phyloP scores from a whole-genome alignment of 2,113 vertebrate genomes.

The Pangasianodon hypophthalmus region DNA sequence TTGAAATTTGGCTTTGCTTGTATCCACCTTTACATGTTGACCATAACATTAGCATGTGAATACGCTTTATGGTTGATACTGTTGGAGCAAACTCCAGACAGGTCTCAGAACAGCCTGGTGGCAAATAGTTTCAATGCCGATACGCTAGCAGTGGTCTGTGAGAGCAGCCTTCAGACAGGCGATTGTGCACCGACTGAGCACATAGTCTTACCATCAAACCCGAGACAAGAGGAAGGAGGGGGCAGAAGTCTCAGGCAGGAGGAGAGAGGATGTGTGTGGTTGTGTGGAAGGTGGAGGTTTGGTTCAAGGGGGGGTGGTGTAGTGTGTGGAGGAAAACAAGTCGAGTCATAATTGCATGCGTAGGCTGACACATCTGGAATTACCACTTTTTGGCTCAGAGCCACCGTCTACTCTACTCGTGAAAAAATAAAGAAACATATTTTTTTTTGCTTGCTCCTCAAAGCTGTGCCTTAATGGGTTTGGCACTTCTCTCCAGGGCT shows the following conservation, averaged over 20 bases:
- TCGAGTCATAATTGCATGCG: conserved; percentile 70
- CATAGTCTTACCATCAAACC: conserved; percentile 32
- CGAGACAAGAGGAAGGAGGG: conserved; percentile 44
- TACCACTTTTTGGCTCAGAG: conserved; percentile 58
- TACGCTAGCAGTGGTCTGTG: conserved; percentile 63
- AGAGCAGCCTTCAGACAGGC: conserved; percentile 61
- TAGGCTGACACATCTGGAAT: conserved; percentile 75
- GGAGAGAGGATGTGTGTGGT: conserved; percentile 36
- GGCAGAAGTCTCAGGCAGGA: conserved; percentile 36
- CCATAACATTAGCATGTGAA: conserved; percentile 6
- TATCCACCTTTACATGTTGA: neutral
- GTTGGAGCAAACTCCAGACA: conserved; percentile 10
- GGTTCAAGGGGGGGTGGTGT: conserved; percentile 12
- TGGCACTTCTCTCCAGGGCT: conserved; percentile 63
- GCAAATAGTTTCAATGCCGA: conserved; percentile 61
- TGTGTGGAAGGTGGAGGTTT: conserved; percentile 34
- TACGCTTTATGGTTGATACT: neutral
- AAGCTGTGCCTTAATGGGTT: conserved; percentile 60
- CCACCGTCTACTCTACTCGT: conserved; percentile 65
- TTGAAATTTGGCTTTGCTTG: neutral
- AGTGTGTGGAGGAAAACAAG: conserved; percentile 54
- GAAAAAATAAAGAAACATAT: conserved; percentile 63
- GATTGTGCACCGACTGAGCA: conserved; percentile 37
- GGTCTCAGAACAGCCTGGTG: conserved; percentile 56
- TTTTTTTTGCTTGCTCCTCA: conserved; percentile 63